Evolutionary conservation across 2,888 invertebrate genomes (phyloP).

Genomic region (Invenusta paracnida): DNA sequence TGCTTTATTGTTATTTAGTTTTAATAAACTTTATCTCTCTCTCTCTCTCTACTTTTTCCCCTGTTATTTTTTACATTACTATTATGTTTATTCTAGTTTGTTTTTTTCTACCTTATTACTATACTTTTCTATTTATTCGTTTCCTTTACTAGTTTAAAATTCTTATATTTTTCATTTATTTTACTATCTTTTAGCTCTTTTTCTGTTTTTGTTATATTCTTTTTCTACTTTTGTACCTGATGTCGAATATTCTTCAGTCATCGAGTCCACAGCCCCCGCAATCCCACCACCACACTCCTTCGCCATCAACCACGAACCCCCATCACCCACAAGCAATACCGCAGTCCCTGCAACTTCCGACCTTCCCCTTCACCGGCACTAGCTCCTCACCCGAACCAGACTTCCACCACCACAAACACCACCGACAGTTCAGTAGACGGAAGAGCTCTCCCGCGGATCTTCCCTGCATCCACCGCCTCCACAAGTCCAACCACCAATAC

Average conservation of each 20-base stretch:
- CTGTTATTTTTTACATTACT: too few relatives aligned
- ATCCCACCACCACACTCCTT: neutral
- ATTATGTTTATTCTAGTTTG: too few relatives aligned
- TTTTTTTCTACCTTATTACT: too few relatives aligned
- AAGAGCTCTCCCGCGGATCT: neutral
- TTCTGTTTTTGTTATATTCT: neutral
- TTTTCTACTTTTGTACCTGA: too few relatives aligned
- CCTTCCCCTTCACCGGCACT: neutral
- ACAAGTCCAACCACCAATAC: neutral
- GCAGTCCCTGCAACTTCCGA: neutral
- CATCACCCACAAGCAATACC: neutral
- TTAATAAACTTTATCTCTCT: too few relatives aligned
- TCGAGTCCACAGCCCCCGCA: neutral
- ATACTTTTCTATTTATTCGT: too few relatives aligned
- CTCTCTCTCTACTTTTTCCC: too few relatives aligned
- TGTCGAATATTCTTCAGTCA: neutral
- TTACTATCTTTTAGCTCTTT: too few relatives aligned
- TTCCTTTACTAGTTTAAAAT: too few relatives aligned
- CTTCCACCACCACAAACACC: neutral
- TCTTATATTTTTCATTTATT: too few relatives aligned
- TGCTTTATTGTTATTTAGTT: too few relatives aligned
- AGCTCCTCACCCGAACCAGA: neutral
- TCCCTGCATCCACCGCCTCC: neutral
- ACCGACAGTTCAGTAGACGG: neutral
- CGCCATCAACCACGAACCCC: neutral